Percentiles rank a stretch among this genome's conserved stretches.
Evolutionary conservation across 2,888 invertebrate species (phyloP).

Genomic region (Bellardia pandia): DNA sequence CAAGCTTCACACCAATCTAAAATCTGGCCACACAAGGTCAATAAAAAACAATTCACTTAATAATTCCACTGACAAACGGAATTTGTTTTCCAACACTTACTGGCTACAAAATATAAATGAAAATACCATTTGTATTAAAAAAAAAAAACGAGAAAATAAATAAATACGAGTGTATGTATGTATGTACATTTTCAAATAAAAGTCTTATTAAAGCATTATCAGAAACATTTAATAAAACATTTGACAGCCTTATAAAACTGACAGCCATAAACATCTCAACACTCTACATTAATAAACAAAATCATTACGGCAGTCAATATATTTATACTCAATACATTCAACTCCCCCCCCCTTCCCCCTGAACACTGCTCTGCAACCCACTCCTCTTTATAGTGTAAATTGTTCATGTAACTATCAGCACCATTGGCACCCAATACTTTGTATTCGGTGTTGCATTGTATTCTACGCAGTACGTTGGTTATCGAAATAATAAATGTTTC

Average conservation of each 20-base stretch:
- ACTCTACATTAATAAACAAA: slow-evolving; percentile 69
- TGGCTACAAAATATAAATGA: slow-evolving; percentile 36
- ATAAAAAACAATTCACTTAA: slow-evolving; percentile 53
- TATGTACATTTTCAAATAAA: slow-evolving; percentile 48
- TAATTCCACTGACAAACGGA: slow-evolving; percentile 3
- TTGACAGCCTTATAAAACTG: slow-evolving; percentile 73
- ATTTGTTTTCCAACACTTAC: slow-evolving; percentile 9
- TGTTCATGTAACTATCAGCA: neutral
- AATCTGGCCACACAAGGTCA: slow-evolving; percentile 18
- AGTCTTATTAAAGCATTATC: slow-evolving; percentile 73
- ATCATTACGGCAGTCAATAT: slow-evolving; percentile 56
- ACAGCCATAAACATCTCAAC: slow-evolving; percentile 73
- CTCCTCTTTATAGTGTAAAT: too few relatives aligned
- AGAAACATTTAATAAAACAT: slow-evolving; percentile 70
- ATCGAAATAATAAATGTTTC: slow-evolving; percentile 48
- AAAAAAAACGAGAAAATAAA: neutral
- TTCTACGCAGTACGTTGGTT: slow-evolving; percentile 20
- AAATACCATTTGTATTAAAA: slow-evolving; percentile 13
- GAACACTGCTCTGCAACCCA: neutral
- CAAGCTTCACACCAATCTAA: neutral
- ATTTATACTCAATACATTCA: slow-evolving; percentile 27
- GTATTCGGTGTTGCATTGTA: neutral
- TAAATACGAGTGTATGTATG: neutral
- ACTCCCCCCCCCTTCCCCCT: neutral
- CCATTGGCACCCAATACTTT: slow-evolving; percentile 9